phyloP scores from a whole-genome alignment of 2,888 invertebrate species.

The Globia sparganii region DNA sequence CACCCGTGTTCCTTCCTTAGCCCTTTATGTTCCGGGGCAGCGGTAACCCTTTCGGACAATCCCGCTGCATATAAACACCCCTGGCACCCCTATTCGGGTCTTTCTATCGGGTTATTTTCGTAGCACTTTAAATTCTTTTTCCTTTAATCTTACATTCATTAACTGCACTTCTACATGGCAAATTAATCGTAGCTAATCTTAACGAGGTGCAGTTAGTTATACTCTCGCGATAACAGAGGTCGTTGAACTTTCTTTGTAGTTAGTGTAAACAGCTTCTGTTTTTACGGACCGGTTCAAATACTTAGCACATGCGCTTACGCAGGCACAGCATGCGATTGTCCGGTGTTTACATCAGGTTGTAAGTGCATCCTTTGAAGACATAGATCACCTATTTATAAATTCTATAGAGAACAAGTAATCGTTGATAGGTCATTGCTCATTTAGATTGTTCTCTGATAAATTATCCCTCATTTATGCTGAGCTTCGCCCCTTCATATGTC shows the following conservation, averaged over 20 bases:
- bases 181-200: constrained; percentile 52
- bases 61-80: too few species aligned
- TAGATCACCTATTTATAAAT: constrained; percentile 3
- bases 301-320: constrained; percentile 32
- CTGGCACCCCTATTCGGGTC: too few species aligned
- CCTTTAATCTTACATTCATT: neutral
- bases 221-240: constrained; percentile 64
- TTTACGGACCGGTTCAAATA: constrained; percentile 39
- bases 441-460: constrained; percentile 30
- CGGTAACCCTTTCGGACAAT: too few species aligned
- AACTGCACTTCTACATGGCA: neutral
- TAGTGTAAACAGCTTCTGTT: constrained; percentile 44
- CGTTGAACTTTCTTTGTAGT: constrained; percentile 58
- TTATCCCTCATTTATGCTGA: constrained; percentile 12
- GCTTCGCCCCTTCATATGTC: constrained; percentile 8
- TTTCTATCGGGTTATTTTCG: too few species aligned
- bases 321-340: constrained; percentile 20
- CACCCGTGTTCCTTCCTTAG: too few species aligned
- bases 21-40: too few species aligned
- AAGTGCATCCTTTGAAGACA: constrained; percentile 26
- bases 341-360: neutral
- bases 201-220: constrained; percentile 32
- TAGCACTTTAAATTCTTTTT: neutral
- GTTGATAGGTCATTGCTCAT: constrained; percentile 21
- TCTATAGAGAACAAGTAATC: neutral